Percentiles rank a stretch among this genome's conserved stretches.
Evolutionary conservation across 1,140 invertebrate genomes (phyloP).

Genomic region (Pachypsylla venusta): DNA sequence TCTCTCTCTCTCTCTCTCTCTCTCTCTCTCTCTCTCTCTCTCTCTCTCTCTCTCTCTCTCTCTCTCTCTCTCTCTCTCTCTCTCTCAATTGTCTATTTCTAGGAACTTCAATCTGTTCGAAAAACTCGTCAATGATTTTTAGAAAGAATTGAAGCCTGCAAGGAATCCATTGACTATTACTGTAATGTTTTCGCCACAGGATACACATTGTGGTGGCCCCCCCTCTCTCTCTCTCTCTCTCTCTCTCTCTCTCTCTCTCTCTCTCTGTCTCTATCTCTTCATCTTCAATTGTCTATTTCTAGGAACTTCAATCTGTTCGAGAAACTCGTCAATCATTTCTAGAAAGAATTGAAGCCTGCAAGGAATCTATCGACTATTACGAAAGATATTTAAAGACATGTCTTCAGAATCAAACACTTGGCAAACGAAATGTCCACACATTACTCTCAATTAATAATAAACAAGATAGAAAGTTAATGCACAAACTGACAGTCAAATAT

Average conservation of each 20-base stretch:
- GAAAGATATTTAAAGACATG: conserved; percentile 62
- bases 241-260: too few relatives aligned
- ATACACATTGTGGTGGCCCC: too few relatives aligned
- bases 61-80: too few relatives aligned
- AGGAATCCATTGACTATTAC: conserved; percentile 60
- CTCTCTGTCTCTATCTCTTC: too few relatives aligned
- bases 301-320: conserved; percentile 48
- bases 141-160: conserved; percentile 54
- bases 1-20: too few relatives aligned
- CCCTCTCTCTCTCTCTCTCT: too few relatives aligned
- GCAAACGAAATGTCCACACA: conserved; percentile 39
- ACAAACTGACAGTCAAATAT: neutral
- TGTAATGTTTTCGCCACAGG: too few relatives aligned
- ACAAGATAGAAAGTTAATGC: neutral
- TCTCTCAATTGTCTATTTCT: too few relatives aligned
- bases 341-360: conserved; percentile 54
- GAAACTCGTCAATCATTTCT: conserved; percentile 46
- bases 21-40: too few relatives aligned
- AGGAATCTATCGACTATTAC: conserved; percentile 63
- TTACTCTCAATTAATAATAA: neutral
- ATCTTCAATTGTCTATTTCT: too few relatives aligned
- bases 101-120: conserved; percentile 48
- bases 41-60: too few relatives aligned
- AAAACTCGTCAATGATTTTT: conserved; percentile 46
- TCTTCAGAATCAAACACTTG: conserved; percentile 52